phyloP scores from a whole-genome alignment of 2,113 vertebrate genomes.

The Calcarius ornatus region DNA sequence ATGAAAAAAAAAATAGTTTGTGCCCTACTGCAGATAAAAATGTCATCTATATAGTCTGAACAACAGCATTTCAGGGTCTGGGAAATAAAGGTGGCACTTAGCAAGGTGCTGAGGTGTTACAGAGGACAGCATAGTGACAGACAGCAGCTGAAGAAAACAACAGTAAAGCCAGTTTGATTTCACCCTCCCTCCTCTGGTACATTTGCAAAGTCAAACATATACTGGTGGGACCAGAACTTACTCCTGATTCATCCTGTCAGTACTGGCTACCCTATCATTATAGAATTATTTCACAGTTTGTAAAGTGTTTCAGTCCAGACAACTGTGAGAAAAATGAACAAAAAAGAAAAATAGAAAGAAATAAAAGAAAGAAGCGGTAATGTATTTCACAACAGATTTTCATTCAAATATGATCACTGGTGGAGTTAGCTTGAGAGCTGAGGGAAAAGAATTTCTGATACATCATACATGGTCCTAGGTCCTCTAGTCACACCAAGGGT shows the following conservation, averaged over 20 bases:
- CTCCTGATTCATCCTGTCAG: not conserved
- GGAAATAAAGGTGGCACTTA: not conserved
- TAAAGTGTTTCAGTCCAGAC: not conserved
- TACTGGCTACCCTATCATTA: not conserved
- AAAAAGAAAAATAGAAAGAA: not conserved
- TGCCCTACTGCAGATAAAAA: not conserved
- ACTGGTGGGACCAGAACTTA: not conserved
- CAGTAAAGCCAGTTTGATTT: not conserved
- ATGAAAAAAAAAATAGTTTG: not conserved
- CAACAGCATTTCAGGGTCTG: not conserved
- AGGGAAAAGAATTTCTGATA: not conserved
- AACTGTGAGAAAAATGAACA: accelerated
- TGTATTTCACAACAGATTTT: not conserved
- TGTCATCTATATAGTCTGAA: not conserved
- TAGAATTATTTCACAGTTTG: not conserved
- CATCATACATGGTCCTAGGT: not conserved
- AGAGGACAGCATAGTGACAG: not conserved
- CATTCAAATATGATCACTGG: not conserved
- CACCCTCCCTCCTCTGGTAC: not conserved
- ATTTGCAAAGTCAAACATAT: not conserved
- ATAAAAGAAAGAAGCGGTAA: not conserved
- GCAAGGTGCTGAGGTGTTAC: not conserved
- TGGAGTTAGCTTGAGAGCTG: not conserved
- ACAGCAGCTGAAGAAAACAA: not conserved
- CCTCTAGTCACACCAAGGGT: not conserved